A percentile compares a stretch with the other conserved stretches of the same genome.
Evolutionary conservation across 2,113 vertebrate species (phyloP).

Genomic region (Caranx ignobilis): DNA sequence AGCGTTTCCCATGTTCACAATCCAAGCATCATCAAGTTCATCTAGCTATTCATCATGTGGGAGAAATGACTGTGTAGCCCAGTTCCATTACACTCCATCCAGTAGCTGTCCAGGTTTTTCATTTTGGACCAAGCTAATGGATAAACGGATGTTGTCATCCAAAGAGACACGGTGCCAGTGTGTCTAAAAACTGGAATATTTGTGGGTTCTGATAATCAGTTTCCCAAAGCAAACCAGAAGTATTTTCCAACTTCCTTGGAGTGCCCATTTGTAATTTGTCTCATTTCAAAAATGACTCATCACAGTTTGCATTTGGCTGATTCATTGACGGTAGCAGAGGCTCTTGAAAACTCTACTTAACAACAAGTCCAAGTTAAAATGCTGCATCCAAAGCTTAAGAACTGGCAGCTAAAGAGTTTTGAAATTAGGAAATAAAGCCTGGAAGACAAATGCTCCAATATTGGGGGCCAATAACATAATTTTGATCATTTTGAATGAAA

Average conservation of each 20-base stretch:
- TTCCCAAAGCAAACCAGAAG: background rate
- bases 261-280: background rate
- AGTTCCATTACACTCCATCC: background rate
- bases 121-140: background rate
- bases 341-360: background rate
- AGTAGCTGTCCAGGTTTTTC: background rate
- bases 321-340: background rate
- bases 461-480: background rate
- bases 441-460: background rate
- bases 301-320: background rate
- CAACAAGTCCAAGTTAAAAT: background rate
- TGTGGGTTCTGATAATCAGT: background rate
- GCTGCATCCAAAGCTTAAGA: background rate
- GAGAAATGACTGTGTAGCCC: background rate
- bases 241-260: background rate
- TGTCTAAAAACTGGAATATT: background rate
- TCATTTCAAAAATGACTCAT: background rate
- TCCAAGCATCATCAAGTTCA: background rate
- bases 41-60: background rate
- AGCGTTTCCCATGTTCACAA: background rate
- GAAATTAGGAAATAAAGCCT: background rate
- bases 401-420: too few relatives aligned
- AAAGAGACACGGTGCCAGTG: background rate
- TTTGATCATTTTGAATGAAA: background rate
- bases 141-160: background rate